Base-by-base conservation (phyloP, 1,140 invertebrate genomes). In the Drosophila parabipectinata region DNA sequence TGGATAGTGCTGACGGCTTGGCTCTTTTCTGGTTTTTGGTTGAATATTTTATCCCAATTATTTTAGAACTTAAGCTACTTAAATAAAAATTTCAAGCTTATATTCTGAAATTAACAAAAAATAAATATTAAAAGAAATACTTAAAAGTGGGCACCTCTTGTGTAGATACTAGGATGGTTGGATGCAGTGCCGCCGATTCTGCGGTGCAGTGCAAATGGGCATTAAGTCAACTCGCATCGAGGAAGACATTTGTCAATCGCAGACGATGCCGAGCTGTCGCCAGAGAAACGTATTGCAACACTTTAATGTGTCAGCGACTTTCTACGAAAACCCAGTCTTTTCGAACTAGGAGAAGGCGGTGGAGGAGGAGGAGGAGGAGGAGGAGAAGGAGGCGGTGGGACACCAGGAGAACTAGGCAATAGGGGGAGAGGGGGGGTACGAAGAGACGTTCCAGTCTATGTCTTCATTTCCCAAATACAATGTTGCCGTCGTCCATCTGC, bases 381-480 rank as follows among this genome's bases (percentile, higher is more conserved):
- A 37, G 41, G 44, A 34, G 55, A 18, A 51, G 28, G 47, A 15
- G 48, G 34, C 14, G 21, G 14, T 28, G 61, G 34, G 34, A 37
- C 34, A n/a, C 0, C 34, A 37, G 34, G 34, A 37, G 9, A 21
- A 51, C 2, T 26, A 44, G 54, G 34, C 34, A 37, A 37, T 12
- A 44, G 71, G 30, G 30, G 41, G 50, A 48, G 32, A 21, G 32
- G 4, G 12, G 18, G 12, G 24, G 30, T 41, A 62, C 62, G 52
- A 54, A 52, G 45, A 37, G 58, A 48, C 58, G 77, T 76, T 71
- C 74, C 52, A 75, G 73, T 75, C 61, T 82, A 88, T 87, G 83
- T 87, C 83, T 87, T 88, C 79, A 87, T 87, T 83, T 87, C 76
- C 83, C 74, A 87, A 87, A 79, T 81, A 85, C 80, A 77, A 77